These are phyloP conservation scores for Lagopus muta DNA, from an alignment of 2,113 vertebrate genomes.

Conservation along the genomic window DNA sequence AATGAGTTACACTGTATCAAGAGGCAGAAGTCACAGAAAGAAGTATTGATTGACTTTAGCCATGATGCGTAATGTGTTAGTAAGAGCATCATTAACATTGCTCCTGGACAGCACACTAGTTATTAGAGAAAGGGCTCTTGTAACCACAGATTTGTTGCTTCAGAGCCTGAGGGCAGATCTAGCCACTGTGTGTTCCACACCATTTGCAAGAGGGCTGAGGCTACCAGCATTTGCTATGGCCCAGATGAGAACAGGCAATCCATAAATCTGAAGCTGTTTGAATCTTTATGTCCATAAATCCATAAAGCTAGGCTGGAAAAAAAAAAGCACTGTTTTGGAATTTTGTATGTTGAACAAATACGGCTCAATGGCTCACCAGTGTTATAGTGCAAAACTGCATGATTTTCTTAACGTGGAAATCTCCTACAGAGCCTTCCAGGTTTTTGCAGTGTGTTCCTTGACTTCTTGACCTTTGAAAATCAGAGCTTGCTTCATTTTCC, in stretches of 20 bases:
- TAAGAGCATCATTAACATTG: neutral
- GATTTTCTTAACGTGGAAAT: neutral
- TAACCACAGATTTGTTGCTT: neutral
- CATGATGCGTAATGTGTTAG: neutral
- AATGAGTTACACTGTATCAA: neutral
- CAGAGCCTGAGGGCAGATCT: neutral
- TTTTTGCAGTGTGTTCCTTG: neutral
- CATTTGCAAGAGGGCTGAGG: neutral
- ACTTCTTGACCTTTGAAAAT: neutral
- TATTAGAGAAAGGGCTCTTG: neutral
- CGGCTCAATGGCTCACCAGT: no score
- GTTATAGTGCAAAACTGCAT: no score
- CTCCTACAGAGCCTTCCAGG: neutral
- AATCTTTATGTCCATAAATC: neutral
- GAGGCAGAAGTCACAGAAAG: neutral
- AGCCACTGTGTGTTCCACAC: accelerated
- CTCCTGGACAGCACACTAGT: neutral
- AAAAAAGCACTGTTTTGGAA: neutral
- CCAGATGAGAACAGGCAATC: neutral
- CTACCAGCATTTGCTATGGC: neutral
- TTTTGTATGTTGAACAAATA: neutral
- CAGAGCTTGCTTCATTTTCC: neutral
- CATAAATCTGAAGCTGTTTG: neutral
- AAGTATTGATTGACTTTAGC: neutral
- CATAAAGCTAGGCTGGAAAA: neutral